Conservation (phyloP, 2,113 vertebrate genomes). For the Tauraco erythrolophus region DNA sequence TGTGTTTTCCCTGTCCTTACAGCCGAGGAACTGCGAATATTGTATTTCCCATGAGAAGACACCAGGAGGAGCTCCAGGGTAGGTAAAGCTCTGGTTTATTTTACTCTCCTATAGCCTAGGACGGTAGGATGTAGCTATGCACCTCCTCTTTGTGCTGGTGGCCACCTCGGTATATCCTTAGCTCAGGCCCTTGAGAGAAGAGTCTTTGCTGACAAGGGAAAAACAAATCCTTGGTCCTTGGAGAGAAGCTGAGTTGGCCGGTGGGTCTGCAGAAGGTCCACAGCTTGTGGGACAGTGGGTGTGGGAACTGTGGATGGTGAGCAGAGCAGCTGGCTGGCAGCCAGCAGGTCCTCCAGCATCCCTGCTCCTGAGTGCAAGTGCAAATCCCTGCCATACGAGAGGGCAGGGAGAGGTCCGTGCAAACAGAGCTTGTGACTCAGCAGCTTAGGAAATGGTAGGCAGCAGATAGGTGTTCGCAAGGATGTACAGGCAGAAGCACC, state of each 20-base stretch:
- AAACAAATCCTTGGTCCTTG: background rate
- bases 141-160: fast-evolving
- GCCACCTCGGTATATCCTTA: fast-evolving
- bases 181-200: background rate
- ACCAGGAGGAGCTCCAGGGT: conserved; percentile 50
- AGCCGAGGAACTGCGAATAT: fast-evolving
- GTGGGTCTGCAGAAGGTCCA: background rate
- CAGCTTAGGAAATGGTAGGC: background rate
- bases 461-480: background rate
- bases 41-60: background rate
- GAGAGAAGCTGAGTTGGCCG: background rate
- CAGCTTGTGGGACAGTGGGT: background rate
- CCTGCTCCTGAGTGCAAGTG: too few relatives aligned
- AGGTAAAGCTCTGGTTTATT: background rate
- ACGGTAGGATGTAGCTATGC: fast-evolving
- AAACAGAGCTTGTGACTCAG: too few relatives aligned
- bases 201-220: background rate
- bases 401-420: background rate
- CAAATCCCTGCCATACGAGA: background rate
- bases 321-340: background rate
- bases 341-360: background rate
- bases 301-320: background rate
- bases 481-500: background rate
- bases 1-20: fast-evolving
- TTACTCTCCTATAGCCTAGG: fast-evolving